Evolutionary conservation across 2,113 vertebrate species (phyloP).

Genomic region (Entomyzon cyanotis): DNA sequence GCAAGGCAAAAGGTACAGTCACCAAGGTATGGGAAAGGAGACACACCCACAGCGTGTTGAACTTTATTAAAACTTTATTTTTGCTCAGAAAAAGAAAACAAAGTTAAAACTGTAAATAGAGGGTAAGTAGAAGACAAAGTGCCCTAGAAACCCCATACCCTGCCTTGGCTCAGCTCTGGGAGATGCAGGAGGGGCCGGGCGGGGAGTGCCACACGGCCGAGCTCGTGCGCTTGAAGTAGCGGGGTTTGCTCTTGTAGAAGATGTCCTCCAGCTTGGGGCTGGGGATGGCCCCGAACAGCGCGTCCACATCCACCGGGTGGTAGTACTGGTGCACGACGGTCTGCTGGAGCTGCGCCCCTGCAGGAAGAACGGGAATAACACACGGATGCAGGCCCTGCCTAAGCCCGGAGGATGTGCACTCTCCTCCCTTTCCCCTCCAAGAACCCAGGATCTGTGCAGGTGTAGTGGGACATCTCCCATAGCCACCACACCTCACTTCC

Average conservation of each 20-base stretch:
- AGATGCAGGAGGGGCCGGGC: constrained; percentile 46
- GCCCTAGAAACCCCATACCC: rapidly evolving
- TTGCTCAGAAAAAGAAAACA: background rate
- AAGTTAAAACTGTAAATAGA: background rate
- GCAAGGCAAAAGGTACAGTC: background rate
- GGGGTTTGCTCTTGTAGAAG: constrained; percentile 91
- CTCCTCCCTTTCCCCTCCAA: background rate
- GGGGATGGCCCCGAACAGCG: constrained; percentile 81
- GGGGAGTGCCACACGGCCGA: constrained; percentile 93
- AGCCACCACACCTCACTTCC: rapidly evolving
- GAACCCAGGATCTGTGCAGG: background rate
- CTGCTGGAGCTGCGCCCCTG: constrained; percentile 76
- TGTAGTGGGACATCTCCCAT: rapidly evolving
- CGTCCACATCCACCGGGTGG: constrained; percentile 76
- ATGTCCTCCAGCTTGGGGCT: constrained; percentile 85
- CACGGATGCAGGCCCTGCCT: rapidly evolving
- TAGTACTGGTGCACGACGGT: constrained; percentile 87
- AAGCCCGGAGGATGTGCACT: rapidly evolving
- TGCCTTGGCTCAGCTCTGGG: constrained; percentile 36
- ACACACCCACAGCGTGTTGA: rapidly evolving
- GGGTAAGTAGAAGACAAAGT: background rate
- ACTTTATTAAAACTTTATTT: background rate
- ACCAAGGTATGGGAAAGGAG: background rate
- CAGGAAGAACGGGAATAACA: background rate
- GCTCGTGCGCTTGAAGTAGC: constrained; percentile 94